phyloP scores from a whole-genome alignment of 2,888 invertebrate species.

The Coleophora flavipennella region DNA sequence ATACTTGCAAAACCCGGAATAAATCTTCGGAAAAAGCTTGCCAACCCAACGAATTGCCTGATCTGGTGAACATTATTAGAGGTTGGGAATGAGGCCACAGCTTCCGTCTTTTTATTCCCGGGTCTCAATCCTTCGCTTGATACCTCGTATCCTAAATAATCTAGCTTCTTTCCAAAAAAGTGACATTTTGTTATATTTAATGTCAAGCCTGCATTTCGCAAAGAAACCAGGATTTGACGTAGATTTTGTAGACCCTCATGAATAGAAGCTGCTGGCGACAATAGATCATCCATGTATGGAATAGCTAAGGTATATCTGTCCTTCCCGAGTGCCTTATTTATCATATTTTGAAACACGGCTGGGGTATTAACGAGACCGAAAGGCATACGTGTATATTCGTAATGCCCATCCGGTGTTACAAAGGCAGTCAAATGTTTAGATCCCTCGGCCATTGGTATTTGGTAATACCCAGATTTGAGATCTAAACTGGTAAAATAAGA shows the following conservation, averaged over 20 bases:
- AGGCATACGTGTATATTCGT: conserved; percentile 8
- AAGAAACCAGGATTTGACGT: conserved; percentile 3
- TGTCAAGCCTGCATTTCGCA: conserved; percentile 2
- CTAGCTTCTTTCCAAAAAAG: conserved; percentile 16
- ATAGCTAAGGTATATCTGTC: conserved; percentile 8
- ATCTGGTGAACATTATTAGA: conserved; percentile 21
- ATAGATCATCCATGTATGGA: conserved; percentile 22
- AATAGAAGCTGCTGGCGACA: conserved; percentile 13
- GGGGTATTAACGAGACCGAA: conserved; percentile 11
- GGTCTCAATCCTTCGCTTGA: conserved; percentile 16
- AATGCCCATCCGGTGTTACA: conserved; percentile 10
- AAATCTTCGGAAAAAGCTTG: conserved; percentile 21
- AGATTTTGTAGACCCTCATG: conserved; percentile 1
- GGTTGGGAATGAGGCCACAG: conserved; percentile 18
- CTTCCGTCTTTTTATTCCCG: conserved; percentile 17
- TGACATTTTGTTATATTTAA: conserved; percentile 15
- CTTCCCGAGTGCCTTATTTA: conserved; percentile 15
- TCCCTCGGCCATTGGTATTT: conserved; percentile 9
- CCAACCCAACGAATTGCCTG: conserved; percentile 20
- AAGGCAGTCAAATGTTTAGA: conserved; percentile 11
- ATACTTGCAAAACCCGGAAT: conserved; percentile 11
- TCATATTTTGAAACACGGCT: conserved; percentile 8
- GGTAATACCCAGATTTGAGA: conserved; percentile 11
- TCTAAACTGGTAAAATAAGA: conserved; percentile 9
- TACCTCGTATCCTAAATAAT: conserved; percentile 22